Evolutionary conservation across 2,113 vertebrate genomes (phyloP).

Genomic region (Odontesthes bonariensis): DNA sequence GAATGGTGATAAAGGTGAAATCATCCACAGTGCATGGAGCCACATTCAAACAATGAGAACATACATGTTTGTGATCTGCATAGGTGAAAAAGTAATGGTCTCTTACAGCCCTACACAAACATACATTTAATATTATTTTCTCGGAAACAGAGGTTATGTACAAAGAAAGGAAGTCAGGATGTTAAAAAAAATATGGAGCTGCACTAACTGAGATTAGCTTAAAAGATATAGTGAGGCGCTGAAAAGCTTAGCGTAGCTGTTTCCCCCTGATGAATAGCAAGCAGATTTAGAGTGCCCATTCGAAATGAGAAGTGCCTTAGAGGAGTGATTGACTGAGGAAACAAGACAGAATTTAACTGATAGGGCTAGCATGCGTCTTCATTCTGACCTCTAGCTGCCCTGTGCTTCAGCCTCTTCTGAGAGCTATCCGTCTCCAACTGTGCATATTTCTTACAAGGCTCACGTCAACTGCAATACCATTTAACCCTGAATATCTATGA

Average conservation of each 20-base stretch:
- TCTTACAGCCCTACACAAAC: constrained; percentile 26
- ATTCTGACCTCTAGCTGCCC: constrained; percentile 49
- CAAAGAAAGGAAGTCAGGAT: constrained; percentile 44
- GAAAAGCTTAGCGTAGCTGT: constrained; percentile 63
- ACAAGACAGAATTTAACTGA: constrained; percentile 50
- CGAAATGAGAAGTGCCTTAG: constrained; percentile 42
- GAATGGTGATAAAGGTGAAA: neutral
- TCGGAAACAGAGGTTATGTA: constrained; percentile 29
- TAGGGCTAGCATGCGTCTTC: constrained; percentile 14
- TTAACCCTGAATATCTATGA: constrained; percentile 32
- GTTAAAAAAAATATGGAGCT: constrained; percentile 41
- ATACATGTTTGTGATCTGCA: neutral
- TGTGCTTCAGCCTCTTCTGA: constrained; percentile 40
- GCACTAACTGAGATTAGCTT: constrained; percentile 68
- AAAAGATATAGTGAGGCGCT: constrained; percentile 57
- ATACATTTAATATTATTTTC: constrained; percentile 26
- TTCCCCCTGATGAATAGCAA: constrained; percentile 70
- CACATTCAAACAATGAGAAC: neutral
- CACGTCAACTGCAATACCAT: constrained; percentile 54
- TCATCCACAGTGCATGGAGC: neutral
- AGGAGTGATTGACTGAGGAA: constrained; percentile 58
- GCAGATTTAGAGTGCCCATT: constrained; percentile 62
- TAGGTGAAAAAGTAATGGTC: neutral
- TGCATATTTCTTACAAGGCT: constrained; percentile 58
- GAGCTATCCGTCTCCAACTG: constrained; percentile 69